Conservation (phyloP, 2,888 invertebrate genomes). For the Ypsolopha scabrella region DNA sequence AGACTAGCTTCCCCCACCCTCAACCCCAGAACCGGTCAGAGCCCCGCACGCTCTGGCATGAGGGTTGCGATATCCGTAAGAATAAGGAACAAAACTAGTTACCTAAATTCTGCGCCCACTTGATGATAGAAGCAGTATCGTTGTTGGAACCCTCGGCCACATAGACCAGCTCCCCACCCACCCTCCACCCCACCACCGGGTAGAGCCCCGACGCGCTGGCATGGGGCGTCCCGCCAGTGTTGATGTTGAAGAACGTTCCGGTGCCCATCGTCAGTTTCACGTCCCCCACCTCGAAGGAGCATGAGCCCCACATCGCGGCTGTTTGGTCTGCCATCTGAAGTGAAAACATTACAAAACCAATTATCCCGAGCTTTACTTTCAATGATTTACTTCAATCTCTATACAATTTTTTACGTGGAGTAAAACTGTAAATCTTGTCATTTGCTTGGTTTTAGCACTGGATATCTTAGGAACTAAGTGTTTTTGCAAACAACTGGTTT, state of each 20-base stretch:
- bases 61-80: no score
- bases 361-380: no score
- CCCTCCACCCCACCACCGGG: constrained; percentile 90
- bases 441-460: no score
- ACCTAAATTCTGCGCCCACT: constrained; percentile 85
- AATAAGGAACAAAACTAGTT: constrained; percentile 16
- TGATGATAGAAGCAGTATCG: constrained; percentile 89
- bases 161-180: constrained; percentile 68
- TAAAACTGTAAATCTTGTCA: no score
- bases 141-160: constrained; percentile 89
- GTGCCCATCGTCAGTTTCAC: constrained; percentile 93
- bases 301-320: constrained; percentile 89
- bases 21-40: no score
- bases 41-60: no score
- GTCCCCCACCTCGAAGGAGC: constrained; percentile 82
- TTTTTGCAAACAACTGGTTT: no score
- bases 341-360: neutral
- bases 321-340: constrained; percentile 88
- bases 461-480: no score
- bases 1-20: constrained; percentile 26
- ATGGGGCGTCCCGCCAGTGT: constrained; percentile 81
- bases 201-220: constrained; percentile 88
- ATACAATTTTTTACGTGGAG: no score
- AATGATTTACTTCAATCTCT: no score
- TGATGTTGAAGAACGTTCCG: constrained; percentile 89